A percentile compares a stretch with the other conserved stretches of the same genome.
phyloP scores from a whole-genome alignment of 2,113 vertebrate genomes.

The Oenanthe oenanthe region DNA sequence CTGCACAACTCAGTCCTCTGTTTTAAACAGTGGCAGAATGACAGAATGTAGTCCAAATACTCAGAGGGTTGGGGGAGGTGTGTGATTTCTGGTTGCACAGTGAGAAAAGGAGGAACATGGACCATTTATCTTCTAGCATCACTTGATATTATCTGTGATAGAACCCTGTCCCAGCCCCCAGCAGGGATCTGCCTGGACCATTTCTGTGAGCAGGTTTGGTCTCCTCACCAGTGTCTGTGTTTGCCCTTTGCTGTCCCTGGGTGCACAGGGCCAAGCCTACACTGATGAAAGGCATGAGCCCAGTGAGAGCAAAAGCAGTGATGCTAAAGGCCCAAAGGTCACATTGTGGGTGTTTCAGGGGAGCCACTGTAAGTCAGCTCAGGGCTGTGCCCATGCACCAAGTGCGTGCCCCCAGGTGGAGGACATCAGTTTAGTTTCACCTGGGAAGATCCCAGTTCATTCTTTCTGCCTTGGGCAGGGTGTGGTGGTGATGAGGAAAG shows the following conservation, averaged over 20 bases:
- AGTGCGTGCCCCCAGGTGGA: background rate
- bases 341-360: rapidly evolving
- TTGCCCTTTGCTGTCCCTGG: background rate
- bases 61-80: rapidly evolving
- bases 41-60: background rate
- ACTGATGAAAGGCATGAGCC: rapidly evolving
- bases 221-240: background rate
- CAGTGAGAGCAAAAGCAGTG: background rate
- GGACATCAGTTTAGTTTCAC: background rate
- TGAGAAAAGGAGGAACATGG: background rate
- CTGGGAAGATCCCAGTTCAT: background rate
- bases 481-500: background rate
- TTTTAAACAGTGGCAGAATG: background rate
- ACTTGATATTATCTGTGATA: background rate
- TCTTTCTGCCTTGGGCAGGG: background rate
- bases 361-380: background rate
- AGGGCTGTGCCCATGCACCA: rapidly evolving
- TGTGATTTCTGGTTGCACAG: background rate
- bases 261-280: background rate
- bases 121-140: background rate
- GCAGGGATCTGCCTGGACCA: background rate
- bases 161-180: background rate
- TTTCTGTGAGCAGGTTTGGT: background rate
- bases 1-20: background rate
- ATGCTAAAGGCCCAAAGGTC: background rate